Base-by-base conservation (phyloP, 2,888 invertebrate genomes). In the Meta bourneti region DNA sequence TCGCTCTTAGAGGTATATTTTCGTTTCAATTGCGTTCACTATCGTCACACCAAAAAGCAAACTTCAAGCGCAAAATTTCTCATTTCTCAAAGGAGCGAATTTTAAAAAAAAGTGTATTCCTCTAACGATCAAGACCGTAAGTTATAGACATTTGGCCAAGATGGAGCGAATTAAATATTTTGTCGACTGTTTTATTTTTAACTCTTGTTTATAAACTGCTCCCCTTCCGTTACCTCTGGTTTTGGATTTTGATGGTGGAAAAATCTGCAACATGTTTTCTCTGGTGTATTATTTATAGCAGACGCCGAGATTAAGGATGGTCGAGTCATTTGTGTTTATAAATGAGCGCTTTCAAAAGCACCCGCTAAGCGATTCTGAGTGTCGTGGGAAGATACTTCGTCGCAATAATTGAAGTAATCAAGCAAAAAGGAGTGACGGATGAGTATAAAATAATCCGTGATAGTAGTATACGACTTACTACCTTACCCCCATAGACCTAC, bases 181-280 rank as follows among this genome's bases (percentile, higher is more conserved):
- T 84, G 70, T 16, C 20, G 77, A 72, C 80, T 6, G 85, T 48
- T 74, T 85, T 90, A 90, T 90, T 90, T 90, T 90, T 90, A 90
- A 90, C 85, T 85, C 75, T 86, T 90, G 90, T 90, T 90, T 90
- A 90, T 85, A 84, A 90, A 90, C 75, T 52, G 61, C 80, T 81
- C 70, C 75, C 85, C 85, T 75, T 34, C 84, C 16, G 19, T 82
- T 71, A n/a, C 74, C 61, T 61, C 61, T 6, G 13, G 61, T 11
- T 61, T 34, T 34, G 34, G 34, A 34, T 34, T 34, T 34, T 34
- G 34, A 34, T 34, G 16, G 20, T 72, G 54, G 69, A 49, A 80
- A 90, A 85, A 75, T 79, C 85, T 72, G 75, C 85, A 69, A 54
- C 82, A 69, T 34, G 20, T 48, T 71, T 88, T 77, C 77, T 79